Evolutionary conservation across 2,113 vertebrate species (phyloP), one percentile per base, ranked within the genome.

Genomic region (Ochotona curzoniae): DNA sequence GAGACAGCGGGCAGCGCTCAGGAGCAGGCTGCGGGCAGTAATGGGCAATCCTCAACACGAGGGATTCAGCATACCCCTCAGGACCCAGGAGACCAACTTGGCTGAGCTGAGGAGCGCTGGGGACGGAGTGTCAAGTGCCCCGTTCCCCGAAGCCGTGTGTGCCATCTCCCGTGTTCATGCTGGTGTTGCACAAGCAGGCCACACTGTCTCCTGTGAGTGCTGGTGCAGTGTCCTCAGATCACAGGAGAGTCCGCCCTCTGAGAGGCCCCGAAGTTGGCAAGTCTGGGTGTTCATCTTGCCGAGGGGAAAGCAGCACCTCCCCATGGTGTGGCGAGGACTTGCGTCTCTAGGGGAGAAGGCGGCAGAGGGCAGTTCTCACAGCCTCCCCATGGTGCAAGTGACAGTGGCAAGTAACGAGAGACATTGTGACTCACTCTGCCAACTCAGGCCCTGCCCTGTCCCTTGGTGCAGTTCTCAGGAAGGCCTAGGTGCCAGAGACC

Each of bases 231-330:
- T 44, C 38, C 38, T 44, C 38, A 44, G 38, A 44, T 44, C 38
- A 44, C 14, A 18, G 57, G 67, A 75, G 69, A 90, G 26, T n/a
- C 51, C 66, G 92, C 38, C 4, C 1, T 91, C 8, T 87, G 51
- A 95, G 83, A 61, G 64, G 44, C 75, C 51, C 86, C 88, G 66
- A 93, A 66, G 35, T 74, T 70, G 81, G 87, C 51, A 76, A 78
- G 38, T 81, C 61, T 89, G 73, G 20, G 18, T 80, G 90, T 94
- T 94, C 85, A 74, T 84, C 81, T 81, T 57, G 23, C 4, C 32
- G 54, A 61, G 61, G 75, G 9, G 28, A 4, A 51, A 63, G 11
- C n/a, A 18, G 57, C 2, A 7, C 30, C 23, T 89, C n/a, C 17
- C 21, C 32, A 64, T 54, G 11, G 18, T 9, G 70, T 47, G 11